These are phyloP conservation scores for Mesaphorura yosii DNA, from an alignment of 1,140 invertebrate species.

Conservation along the genomic window DNA sequence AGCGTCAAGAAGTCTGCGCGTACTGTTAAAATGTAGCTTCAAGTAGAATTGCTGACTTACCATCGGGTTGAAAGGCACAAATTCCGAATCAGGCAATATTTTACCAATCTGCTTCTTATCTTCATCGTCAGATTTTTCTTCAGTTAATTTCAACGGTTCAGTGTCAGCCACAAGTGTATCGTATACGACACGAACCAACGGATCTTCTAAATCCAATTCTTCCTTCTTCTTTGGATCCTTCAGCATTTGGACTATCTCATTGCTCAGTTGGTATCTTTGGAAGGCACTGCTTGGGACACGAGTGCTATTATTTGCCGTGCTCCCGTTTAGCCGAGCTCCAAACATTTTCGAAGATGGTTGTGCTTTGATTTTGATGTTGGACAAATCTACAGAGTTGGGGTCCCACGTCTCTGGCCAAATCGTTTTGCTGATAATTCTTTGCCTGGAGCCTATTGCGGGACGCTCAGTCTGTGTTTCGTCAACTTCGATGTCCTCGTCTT, in stretches of 20 bases:
- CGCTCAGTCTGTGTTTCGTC: too few species aligned
- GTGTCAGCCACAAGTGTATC: slow-evolving; percentile 20
- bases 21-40: too few species aligned
- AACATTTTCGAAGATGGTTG: too few species aligned
- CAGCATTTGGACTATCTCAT: slow-evolving; percentile 23
- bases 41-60: slow-evolving; percentile 6
- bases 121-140: neutral
- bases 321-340: neutral
- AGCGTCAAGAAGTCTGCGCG: too few species aligned
- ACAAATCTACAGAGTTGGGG: slow-evolving; percentile 8
- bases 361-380: neutral
- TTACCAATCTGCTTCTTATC: slow-evolving; percentile 1
- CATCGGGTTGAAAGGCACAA: slow-evolving; percentile 29
- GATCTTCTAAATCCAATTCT: slow-evolving; percentile 17
- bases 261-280: slow-evolving; percentile 22
- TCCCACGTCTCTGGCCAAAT: too few species aligned
- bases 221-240: slow-evolving; percentile 19
- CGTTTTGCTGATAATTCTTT: too few species aligned
- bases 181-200: slow-evolving; percentile 20
- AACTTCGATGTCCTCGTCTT: neutral
- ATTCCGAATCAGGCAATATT: slow-evolving; percentile 17
- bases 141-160: slow-evolving; percentile 1
- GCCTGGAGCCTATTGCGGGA: too few species aligned
- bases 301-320: neutral
- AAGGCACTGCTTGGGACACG: slow-evolving; percentile 5